Conservation (phyloP, 2,888 invertebrate genomes). For the Taphrorychus bicolor region DNA sequence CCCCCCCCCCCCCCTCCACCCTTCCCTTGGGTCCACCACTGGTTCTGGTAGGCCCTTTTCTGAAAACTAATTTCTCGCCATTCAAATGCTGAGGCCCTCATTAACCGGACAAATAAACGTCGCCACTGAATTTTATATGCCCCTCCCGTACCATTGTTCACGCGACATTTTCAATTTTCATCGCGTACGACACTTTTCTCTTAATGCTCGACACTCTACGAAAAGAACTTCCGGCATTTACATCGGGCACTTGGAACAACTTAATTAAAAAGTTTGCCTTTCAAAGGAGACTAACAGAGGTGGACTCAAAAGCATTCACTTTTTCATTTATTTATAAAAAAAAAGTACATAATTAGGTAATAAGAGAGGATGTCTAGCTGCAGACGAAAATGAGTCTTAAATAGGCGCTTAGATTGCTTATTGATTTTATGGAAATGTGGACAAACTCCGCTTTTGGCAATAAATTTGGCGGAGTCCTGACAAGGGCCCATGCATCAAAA, state of each 20-base stretch:
- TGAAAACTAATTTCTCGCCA: background rate
- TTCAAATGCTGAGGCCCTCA: background rate
- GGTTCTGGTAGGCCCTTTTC: too few relatives aligned
- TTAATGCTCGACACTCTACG: background rate
- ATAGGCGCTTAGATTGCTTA: too few relatives aligned
- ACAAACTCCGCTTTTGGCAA: too few relatives aligned
- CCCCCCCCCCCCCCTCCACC: too few relatives aligned
- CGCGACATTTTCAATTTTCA: background rate
- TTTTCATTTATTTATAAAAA: too few relatives aligned
- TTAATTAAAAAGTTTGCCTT: conserved; percentile 2
- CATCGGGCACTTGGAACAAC: background rate
- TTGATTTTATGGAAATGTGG: too few relatives aligned
- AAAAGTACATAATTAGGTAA: too few relatives aligned
- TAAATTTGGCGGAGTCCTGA: too few relatives aligned
- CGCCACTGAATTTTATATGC: background rate
- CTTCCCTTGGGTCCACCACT: too few relatives aligned
- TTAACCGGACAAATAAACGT: background rate
- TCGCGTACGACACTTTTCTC: conserved; percentile 1
- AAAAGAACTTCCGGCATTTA: background rate
- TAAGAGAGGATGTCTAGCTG: too few relatives aligned
- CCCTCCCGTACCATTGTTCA: background rate
- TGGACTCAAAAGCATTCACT: background rate
- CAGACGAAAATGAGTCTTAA: too few relatives aligned
- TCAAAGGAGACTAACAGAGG: background rate
- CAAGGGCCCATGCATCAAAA: too few relatives aligned